Conservation (phyloP, 2,797 vertebrate genomes). For the Heliangelus exortis region DNA sequence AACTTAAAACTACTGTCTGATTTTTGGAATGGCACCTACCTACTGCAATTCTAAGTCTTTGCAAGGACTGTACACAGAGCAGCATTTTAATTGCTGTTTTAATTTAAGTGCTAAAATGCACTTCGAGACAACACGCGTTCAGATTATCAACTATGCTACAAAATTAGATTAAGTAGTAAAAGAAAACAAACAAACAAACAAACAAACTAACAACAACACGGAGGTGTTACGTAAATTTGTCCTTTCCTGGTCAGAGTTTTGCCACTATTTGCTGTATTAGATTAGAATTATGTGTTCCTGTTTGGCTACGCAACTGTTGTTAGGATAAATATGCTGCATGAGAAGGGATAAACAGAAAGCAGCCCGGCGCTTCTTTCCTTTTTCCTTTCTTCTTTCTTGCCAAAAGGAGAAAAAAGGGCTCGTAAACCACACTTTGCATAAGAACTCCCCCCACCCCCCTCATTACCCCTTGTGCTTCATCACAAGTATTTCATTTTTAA, state of each 20-base stretch:
- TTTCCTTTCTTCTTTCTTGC: neutral
- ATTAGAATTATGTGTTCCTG: neutral
- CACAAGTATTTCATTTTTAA: slow-evolving; percentile 43
- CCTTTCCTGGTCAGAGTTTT: slow-evolving; percentile 50
- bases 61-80: slow-evolving; percentile 36
- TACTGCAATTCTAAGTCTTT: slow-evolving; percentile 18
- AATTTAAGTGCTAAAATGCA: slow-evolving; percentile 25
- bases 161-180: slow-evolving; percentile 3
- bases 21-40: slow-evolving; percentile 53
- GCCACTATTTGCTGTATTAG: slow-evolving; percentile 51
- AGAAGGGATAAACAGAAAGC: slow-evolving; percentile 28
- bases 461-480: neutral
- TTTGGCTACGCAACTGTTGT: slow-evolving; percentile 7
- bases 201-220: neutral
- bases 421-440: slow-evolving; percentile 17
- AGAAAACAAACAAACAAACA: neutral
- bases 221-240: slow-evolving; percentile 20
- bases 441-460: neutral
- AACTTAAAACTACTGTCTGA: slow-evolving; percentile 64
- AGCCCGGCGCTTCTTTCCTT: neutral
- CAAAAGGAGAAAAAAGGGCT: slow-evolving; percentile 1
- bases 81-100: slow-evolving; percentile 61
- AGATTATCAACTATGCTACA: neutral
- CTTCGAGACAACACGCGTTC: neutral
- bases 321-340: slow-evolving; percentile 2